Conservation (phyloP, 2,797 vertebrate species). For the Leptatherina wallacei region DNA sequence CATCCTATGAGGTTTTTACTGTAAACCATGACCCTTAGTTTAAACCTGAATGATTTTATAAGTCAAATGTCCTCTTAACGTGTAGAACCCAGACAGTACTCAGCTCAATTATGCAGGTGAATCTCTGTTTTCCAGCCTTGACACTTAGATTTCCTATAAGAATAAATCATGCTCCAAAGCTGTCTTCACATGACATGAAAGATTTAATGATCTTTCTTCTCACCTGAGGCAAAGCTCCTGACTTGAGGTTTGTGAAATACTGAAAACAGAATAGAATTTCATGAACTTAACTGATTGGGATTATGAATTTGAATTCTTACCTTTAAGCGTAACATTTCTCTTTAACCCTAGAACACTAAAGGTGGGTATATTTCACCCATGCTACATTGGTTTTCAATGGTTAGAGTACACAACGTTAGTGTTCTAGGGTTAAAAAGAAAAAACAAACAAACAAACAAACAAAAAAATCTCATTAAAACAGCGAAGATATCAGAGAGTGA, state of each 20-base stretch:
- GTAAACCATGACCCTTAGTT: not conserved
- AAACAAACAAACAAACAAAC: not conserved
- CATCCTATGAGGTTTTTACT: slow-evolving; percentile 5
- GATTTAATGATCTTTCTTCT: slow-evolving; percentile 35
- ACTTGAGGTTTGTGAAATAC: slow-evolving; percentile 10
- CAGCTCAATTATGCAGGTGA: slow-evolving; percentile 22
- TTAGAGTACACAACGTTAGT: too few species aligned
- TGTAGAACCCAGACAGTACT: not conserved
- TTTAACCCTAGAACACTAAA: too few species aligned
- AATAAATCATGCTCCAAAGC: slow-evolving; percentile 13
- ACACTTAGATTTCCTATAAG: slow-evolving; percentile 6
- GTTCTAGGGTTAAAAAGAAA: too few species aligned
- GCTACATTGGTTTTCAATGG: too few species aligned
- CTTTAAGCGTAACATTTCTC: not conserved
- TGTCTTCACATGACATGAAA: slow-evolving; percentile 7
- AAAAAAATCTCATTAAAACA: not conserved
- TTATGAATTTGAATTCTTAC: slow-evolving; percentile 1
- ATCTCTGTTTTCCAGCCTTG: slow-evolving; percentile 15
- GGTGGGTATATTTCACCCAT: too few species aligned
- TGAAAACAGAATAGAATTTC: not conserved
- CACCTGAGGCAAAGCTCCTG: slow-evolving; percentile 11
- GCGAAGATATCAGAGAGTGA: not conserved
- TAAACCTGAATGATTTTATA: slow-evolving; percentile 18
- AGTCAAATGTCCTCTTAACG: slow-evolving; percentile 15
- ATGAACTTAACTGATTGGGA: slow-evolving; percentile 1